Conservation (phyloP, 2,888 invertebrate genomes). For the Eupsilia transversa region DNA sequence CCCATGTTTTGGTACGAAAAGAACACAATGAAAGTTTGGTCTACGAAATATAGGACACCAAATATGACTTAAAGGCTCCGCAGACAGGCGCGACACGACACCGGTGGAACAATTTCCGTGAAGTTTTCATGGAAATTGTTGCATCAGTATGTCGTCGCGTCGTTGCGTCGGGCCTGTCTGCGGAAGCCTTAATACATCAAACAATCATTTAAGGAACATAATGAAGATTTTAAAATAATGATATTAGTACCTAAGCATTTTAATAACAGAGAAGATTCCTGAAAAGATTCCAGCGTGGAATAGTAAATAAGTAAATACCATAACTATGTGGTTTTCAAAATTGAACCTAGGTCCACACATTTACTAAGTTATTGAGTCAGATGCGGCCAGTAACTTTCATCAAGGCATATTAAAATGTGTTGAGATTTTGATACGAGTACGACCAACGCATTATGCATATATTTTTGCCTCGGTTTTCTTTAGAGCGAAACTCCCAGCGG, state of each 20-base stretch:
- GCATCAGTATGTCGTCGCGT: too few relatives aligned
- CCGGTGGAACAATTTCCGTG: too few relatives aligned
- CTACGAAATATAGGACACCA: not conserved
- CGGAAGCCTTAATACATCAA: too few relatives aligned
- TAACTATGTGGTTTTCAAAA: not conserved
- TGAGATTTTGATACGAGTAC: not conserved
- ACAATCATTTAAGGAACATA: too few relatives aligned
- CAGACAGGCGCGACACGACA: too few relatives aligned
- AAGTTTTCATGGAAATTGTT: too few relatives aligned
- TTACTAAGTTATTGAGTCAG: not conserved
- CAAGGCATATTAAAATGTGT: not conserved
- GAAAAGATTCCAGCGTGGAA: not conserved
- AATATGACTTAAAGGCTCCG: not conserved
- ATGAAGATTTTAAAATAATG: too few relatives aligned
- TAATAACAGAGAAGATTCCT: not conserved
- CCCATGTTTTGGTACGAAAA: slow-evolving; percentile 38
- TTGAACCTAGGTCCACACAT: too few relatives aligned
- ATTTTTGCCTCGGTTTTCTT: slow-evolving; percentile 23
- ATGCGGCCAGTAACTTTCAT: not conserved
- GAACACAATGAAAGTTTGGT: slow-evolving; percentile 37
- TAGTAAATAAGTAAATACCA: not conserved
- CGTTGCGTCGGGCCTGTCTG: too few relatives aligned
- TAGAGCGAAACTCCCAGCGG: slow-evolving; percentile 16
- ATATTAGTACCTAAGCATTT: too few relatives aligned
- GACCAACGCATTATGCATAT: slow-evolving; percentile 1